Evolutionary conservation across 2,888 invertebrate species (phyloP).

Genomic region (Panopea generosa): DNA sequence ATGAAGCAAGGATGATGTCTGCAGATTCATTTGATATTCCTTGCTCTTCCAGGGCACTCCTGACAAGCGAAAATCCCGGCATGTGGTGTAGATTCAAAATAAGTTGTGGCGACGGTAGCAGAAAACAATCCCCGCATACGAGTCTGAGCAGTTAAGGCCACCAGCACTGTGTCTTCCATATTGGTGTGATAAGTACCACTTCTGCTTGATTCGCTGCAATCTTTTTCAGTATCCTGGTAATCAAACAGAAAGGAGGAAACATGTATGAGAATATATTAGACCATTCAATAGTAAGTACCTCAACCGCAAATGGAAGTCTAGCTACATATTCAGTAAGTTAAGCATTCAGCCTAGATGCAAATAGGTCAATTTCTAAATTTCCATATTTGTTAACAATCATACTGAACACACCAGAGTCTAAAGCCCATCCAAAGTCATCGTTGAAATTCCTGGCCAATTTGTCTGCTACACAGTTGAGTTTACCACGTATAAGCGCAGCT

Average conservation of each 20-base stretch:
- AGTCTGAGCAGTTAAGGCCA: too few species aligned
- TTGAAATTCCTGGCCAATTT: constrained; percentile 33
- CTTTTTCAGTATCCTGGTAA: too few species aligned
- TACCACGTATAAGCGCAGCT: constrained; percentile 36
- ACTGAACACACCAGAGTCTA: constrained; percentile 21
- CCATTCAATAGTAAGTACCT: constrained; percentile 50
- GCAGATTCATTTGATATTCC: constrained; percentile 37
- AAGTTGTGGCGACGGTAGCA: constrained; percentile 10
- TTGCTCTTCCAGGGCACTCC: constrained; percentile 22
- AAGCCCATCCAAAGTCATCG: constrained; percentile 51
- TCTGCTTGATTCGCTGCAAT: too few species aligned
- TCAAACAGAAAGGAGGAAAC: too few species aligned
- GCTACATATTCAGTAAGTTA: constrained; percentile 17
- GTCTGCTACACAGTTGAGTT: constrained; percentile 33
- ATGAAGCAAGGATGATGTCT: too few species aligned
- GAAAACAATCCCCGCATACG: too few species aligned
- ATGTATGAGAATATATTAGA: too few species aligned
- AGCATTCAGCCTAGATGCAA: constrained; percentile 48
- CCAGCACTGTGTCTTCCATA: too few species aligned
- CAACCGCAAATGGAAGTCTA: constrained; percentile 34
- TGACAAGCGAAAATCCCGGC: constrained; percentile 34
- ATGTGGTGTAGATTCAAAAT: constrained; percentile 24
- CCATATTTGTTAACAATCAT: too few species aligned
- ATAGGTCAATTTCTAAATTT: too few species aligned
- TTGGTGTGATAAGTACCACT: too few species aligned